Evolutionary conservation across 2,888 invertebrate species (phyloP), one percentile per base, ranked within the genome.

Genomic region (Cheilosia pagana): DNA sequence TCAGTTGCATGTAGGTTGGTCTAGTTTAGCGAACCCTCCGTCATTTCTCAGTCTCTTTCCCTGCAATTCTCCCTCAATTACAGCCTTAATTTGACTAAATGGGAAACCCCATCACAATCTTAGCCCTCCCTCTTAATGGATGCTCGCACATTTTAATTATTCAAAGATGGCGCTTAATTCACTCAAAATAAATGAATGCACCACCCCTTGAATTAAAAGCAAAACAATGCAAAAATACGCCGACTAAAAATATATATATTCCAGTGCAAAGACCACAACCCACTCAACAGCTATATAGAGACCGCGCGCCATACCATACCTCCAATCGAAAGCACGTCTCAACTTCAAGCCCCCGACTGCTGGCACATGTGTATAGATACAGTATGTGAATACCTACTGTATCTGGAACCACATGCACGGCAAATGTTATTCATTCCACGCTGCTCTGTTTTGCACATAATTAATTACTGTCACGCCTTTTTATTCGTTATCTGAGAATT

Each of bases 391-490:
- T 16, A 16, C 31, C 7, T 43, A 48, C 28, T 19, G 55, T 78
- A 50, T 59, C 77, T 63, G 14, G 60, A 74, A 48, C 79, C 83
- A 85, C 81, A 85, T 85, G 81, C 85, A 81, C 62, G 43, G 75
- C 70, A 85, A 85, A 81, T 81, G 75, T 81, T 85, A 76, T 81
- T 85, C 85, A 85, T 85, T 85, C 67, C 75, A 81, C 77, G 65
- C 67, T 65, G 70, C 81, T 81, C 85, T 85, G 85, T 81, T 85
- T 85, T 85, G 85, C 85, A 89, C 89, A 90, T 91, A 92, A 91
- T 92, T 92, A 92, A 92, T 92, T 91, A 91, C 91, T 91, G 92
- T 92, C 92, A 91, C 92, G 91, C 92, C 91, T 91, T 89, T 87
- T 88, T 89, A 87, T 87, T 87, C 87, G 87, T 88, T 88, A 88